Evolutionary conservation across 1,140 invertebrate species (phyloP), one percentile per base, ranked within the genome.

Genomic region (Mercenaria mercenaria): DNA sequence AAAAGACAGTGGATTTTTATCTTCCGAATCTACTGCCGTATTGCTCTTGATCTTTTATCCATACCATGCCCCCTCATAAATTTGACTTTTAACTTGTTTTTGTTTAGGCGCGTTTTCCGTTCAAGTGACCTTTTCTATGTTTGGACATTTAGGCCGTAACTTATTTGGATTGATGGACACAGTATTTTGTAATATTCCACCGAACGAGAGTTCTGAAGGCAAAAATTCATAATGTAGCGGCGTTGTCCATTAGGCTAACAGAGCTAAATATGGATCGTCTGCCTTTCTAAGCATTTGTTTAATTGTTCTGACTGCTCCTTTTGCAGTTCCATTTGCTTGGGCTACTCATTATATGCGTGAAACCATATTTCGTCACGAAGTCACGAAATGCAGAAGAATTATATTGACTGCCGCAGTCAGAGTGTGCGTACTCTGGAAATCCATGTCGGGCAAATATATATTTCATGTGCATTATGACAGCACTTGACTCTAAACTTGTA

Each of bases 401-500:
- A 72, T 93, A 93, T 47, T 81, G 74, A 0, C 89, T 77, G 0
- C 89, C 94, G 84, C 94, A 93, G 72, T 95, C 94, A 26, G 56
- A 88, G 13, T 92, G 88, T 26, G 91, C 0, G 26, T 39, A 11
- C 10, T 89, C 47, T 0, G 23, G 1, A 32, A 69, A 13, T 1
- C 61, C 81, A 67, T 39, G 18, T 29, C 26, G 34, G 0, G 90
- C 59, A 13, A 61, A 67, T 64, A 82, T 77, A 43, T 43, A 86
- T 32, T 32, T n/a, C 0, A 81, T 64, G 2, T 96, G 92, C 90
- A 96, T 95, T 18, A 94, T 90, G 94, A 95, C 96, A 88, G 95
- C 95, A 26, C 88, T 11, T 29, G 39, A 74, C 79, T 76, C 32
- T 43, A 69, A 26, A 15, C 13, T 34, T 18, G 50, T 34, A 29